A percentile compares a stretch with the other conserved stretches of the same genome.
Evolutionary conservation across 1,140 invertebrate genomes (phyloP).

Genomic region (Ruditapes philippinarum): DNA sequence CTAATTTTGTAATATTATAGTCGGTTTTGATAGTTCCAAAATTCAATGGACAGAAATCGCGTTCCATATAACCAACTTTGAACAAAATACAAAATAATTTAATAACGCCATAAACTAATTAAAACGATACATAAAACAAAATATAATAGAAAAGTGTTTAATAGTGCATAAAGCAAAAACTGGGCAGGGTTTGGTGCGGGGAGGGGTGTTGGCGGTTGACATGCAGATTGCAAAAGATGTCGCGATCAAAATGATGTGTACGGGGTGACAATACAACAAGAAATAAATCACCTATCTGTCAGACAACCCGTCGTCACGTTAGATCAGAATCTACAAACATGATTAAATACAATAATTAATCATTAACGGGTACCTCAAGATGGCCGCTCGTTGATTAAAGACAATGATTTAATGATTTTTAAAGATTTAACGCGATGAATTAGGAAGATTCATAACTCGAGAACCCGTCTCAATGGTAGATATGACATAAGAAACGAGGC

Average conservation of each 20-base stretch:
- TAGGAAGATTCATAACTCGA: no score
- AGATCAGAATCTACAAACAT: constrained; percentile 11
- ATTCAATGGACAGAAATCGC: no score
- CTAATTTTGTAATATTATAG: no score
- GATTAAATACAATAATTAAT: constrained; percentile 58
- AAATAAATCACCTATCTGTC: constrained; percentile 18
- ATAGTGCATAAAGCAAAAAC: not conserved
- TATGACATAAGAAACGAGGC: no score
- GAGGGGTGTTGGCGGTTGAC: not conserved
- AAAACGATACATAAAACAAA: no score
- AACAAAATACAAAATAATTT: no score
- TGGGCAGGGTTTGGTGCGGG: not conserved
- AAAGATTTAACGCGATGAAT: not conserved
- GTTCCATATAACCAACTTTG: no score
- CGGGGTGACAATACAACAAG: constrained; percentile 2
- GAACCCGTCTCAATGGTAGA: not conserved
- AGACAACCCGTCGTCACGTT: constrained; percentile 15
- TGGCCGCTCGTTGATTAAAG: constrained; percentile 13
- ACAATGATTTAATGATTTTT: constrained; percentile 49
- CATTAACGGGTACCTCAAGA: constrained; percentile 2
- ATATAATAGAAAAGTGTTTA: not conserved
- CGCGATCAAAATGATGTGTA: no score
- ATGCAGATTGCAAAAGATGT: no score
- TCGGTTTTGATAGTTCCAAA: no score
- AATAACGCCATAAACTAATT: no score